These are phyloP conservation scores for Lottia gigantea DNA, from an alignment of 2,888 invertebrate genomes.

Conservation along the genomic window DNA sequence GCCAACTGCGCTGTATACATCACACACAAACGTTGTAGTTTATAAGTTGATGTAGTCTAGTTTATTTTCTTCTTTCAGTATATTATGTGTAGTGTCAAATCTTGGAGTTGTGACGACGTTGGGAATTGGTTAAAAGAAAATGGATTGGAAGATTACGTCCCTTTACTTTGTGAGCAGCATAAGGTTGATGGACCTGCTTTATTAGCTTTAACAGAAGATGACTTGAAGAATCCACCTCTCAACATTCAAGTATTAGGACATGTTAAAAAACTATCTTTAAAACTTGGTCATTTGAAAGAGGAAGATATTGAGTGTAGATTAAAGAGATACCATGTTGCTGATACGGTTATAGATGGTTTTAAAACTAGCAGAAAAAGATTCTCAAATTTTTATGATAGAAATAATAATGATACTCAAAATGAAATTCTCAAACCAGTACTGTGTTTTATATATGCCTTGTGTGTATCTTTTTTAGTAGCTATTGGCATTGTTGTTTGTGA, in stretches of 20 bases:
- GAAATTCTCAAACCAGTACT: constrained; percentile 74
- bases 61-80: no score
- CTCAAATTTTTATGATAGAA: constrained; percentile 25
- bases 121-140: constrained; percentile 72
- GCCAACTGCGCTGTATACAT: no score
- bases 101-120: constrained; percentile 76
- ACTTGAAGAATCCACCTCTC: constrained; percentile 78
- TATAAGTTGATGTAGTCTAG: no score
- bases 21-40: no score
- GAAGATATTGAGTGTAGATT: neutral
- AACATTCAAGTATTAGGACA: constrained; percentile 77
- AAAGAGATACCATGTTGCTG: neutral
- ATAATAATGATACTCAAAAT: neutral
- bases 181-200: constrained; percentile 85
- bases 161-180: constrained; percentile 63
- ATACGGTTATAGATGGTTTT: neutral
- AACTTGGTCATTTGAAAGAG: constrained; percentile 48
- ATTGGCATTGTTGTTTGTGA: constrained; percentile 99
- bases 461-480: constrained; percentile 63
- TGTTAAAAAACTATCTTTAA: constrained; percentile 81
- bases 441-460: constrained; percentile 64
- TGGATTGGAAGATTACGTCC: constrained; percentile 70
- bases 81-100: constrained; percentile 19
- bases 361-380: constrained; percentile 17
- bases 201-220: constrained; percentile 84